Evolutionary conservation across 2,888 invertebrate genomes (phyloP), one percentile per base, ranked within the genome.

Genomic region (Cactoblastis cactorum): DNA sequence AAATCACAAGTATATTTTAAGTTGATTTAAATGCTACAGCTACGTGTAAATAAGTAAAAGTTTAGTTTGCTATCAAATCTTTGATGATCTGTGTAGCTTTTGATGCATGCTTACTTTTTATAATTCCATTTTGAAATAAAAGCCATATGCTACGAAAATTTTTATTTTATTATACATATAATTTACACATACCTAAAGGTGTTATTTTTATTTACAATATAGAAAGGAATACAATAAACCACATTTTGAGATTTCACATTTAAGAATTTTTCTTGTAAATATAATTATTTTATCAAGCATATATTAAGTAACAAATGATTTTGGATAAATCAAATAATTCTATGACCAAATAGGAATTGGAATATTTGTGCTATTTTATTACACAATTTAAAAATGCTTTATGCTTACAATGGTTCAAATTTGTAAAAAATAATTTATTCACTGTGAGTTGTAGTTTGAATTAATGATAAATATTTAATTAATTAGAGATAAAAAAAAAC

Each of bases 1-100:
- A 65, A 90, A 68, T 62, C 91, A 92, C 70, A 91, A 91, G 57
- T 94, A 93, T 77, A 90, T 91, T 66, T 80, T 94, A 62, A 92
- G 92, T 77, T 94, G 90, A 89, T 58, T 6, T 28, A 28, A 28
- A 9, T 28, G 38, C 1, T 35, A 15, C 14, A 17, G 28, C 38
- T 15, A 5, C 4, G 11, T 39, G n/a, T 28, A 28, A 15, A 22
- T 32, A 39, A 33, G 19, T 41, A 32, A 14, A 22, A 22, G 28
- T 43, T 41, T 49, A 19, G 17, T 49, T 33, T 49, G 32, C 14
- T 39, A 49, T 17, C 32, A 34, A 52, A 38, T 37, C 46, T 54
- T 47, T 49, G 15, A 22, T 15, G 22, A 48, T 48, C 28, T 48
- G 48, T 38, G 17, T 34, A 8, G 19, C 18, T 19, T 39, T 15